These are phyloP conservation scores for Centropus bengalensis DNA, from an alignment of 2,113 vertebrate species.

Conservation along the genomic window DNA sequence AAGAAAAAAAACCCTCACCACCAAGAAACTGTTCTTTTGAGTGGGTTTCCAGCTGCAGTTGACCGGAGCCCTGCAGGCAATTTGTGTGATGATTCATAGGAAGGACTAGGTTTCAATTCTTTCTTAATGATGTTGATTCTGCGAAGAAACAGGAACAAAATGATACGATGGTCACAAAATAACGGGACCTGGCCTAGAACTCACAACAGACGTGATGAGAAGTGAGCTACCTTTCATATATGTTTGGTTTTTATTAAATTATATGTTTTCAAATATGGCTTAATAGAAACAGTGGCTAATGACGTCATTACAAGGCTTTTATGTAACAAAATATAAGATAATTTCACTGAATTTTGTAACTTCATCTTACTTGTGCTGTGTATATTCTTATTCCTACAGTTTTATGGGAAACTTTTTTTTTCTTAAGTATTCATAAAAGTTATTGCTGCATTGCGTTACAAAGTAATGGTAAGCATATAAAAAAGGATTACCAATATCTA, in stretches of 20 bases:
- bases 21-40: background rate
- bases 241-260: background rate
- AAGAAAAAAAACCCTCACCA: background rate
- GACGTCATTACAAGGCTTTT: background rate
- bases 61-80: background rate
- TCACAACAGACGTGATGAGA: background rate
- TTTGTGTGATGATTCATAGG: slow-evolving; percentile 33
- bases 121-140: background rate
- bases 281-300: background rate
- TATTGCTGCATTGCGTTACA: background rate
- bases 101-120: slow-evolving; percentile 37
- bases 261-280: background rate
- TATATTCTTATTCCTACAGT: background rate
- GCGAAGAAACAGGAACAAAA: slow-evolving; percentile 6
- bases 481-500: background rate
- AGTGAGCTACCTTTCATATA: background rate
- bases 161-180: background rate
- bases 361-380: background rate
- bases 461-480: background rate
- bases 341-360: background rate
- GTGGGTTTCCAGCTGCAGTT: background rate
- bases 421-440: background rate
- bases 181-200: background rate
- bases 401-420: background rate
- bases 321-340: background rate